Percentiles rank a stretch among this genome's conserved stretches.
These are phyloP conservation scores for Larimichthys polyactis DNA, from an alignment of 2,113 vertebrate genomes.

Conservation along the genomic window DNA sequence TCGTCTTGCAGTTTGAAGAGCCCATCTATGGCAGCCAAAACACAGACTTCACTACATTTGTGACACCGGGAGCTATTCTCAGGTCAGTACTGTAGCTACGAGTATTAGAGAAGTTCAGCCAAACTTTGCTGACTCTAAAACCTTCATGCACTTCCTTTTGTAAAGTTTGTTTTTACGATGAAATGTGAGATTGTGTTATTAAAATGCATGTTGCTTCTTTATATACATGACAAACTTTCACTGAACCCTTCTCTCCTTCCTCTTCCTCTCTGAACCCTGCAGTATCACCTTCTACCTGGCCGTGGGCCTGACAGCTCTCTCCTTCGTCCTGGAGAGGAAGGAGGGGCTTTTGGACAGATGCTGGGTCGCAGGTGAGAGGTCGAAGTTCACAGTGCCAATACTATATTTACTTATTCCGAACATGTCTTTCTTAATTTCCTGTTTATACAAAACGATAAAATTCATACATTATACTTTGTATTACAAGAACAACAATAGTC, in stretches of 20 bases:
- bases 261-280: neutral
- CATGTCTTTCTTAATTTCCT: no score
- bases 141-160: no score
- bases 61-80: slow-evolving; percentile 85
- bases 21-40: slow-evolving; percentile 83
- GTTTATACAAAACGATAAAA: no score
- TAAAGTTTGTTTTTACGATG: no score
- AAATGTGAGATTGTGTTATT: no score
- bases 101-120: neutral
- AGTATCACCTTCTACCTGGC: slow-evolving; percentile 88
- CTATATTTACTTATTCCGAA: neutral
- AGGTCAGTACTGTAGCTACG: slow-evolving; percentile 71
- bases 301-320: slow-evolving; percentile 85
- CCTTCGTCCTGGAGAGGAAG: slow-evolving; percentile 86
- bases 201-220: no score
- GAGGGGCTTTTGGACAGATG: slow-evolving; percentile 85
- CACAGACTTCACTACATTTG: slow-evolving; percentile 85
- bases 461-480: no score
- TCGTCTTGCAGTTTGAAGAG: slow-evolving; percentile 80
- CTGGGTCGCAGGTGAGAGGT: slow-evolving; percentile 84
- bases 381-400: neutral
- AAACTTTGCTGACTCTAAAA: neutral
- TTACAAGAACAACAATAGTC: no score
- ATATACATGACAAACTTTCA: neutral
- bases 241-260: neutral